phyloP scores from a whole-genome alignment of 2,113 vertebrate species.

The Hylia prasina region DNA sequence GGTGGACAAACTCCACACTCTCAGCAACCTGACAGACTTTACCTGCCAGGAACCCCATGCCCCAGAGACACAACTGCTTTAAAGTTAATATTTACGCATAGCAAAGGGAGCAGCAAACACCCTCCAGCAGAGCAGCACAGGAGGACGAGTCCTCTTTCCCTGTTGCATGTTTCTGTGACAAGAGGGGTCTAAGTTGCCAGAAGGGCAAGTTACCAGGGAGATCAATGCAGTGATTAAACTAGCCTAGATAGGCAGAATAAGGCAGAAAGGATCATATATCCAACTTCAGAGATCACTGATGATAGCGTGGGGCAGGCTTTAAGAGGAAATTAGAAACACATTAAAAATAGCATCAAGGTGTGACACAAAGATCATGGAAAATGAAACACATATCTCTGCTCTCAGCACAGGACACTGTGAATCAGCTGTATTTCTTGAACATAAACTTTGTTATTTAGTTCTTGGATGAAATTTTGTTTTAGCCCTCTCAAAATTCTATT shows the following conservation, averaged over 20 bases:
- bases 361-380: conserved; percentile 9
- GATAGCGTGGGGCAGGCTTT: neutral
- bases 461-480: neutral
- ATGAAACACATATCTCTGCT: conserved; percentile 52
- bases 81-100: neutral
- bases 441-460: neutral
- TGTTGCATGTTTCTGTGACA: neutral
- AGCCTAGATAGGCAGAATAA: neutral
- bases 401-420: neutral
- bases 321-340: neutral
- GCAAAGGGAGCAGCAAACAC: neutral
- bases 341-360: conserved; percentile 35
- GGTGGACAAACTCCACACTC: neutral
- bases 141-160: neutral
- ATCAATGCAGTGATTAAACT: neutral
- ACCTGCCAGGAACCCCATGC: neutral
- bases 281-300: neutral
- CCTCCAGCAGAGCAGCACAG: neutral
- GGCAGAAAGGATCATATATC: neutral
- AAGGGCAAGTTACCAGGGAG: neutral
- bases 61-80: neutral
- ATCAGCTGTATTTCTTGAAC: conserved; percentile 3
- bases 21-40: neutral
- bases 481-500: neutral
- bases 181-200: neutral